Evolutionary conservation across 2,797 vertebrate species (phyloP).

Genomic region (Amazona finschi): DNA sequence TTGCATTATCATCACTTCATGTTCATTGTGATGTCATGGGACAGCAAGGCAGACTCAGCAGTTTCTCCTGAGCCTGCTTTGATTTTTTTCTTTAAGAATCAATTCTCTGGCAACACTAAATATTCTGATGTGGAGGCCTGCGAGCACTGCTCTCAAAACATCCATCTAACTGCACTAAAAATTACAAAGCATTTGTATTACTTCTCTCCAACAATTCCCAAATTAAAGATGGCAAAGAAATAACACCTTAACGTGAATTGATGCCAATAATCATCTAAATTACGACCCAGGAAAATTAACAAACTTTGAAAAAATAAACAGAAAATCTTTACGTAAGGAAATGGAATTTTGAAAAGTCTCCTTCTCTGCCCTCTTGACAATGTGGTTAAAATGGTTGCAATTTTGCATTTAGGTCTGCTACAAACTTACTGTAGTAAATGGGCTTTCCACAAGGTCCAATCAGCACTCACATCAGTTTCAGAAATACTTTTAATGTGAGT

Average conservation of each 20-base stretch:
- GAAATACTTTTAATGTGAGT: background rate
- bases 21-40: conserved; percentile 78
- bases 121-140: background rate
- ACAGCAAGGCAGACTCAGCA: conserved; percentile 72
- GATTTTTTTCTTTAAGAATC: background rate
- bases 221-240: background rate
- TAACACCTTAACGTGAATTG: background rate
- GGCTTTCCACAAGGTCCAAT: background rate
- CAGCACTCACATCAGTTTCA: background rate
- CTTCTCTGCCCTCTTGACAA: background rate
- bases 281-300: background rate
- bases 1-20: conserved; percentile 87
- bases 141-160: background rate
- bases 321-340: background rate
- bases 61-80: conserved; percentile 48
- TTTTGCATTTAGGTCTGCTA: background rate
- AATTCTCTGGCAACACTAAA: background rate
- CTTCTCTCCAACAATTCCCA: background rate
- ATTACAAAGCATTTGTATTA: background rate
- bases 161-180: background rate
- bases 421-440: background rate
- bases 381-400: background rate
- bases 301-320: background rate
- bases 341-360: background rate
- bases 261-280: background rate